These are phyloP conservation scores for Tinamus guttatus DNA, from an alignment of 2,113 vertebrate genomes.

Conservation along the genomic window DNA sequence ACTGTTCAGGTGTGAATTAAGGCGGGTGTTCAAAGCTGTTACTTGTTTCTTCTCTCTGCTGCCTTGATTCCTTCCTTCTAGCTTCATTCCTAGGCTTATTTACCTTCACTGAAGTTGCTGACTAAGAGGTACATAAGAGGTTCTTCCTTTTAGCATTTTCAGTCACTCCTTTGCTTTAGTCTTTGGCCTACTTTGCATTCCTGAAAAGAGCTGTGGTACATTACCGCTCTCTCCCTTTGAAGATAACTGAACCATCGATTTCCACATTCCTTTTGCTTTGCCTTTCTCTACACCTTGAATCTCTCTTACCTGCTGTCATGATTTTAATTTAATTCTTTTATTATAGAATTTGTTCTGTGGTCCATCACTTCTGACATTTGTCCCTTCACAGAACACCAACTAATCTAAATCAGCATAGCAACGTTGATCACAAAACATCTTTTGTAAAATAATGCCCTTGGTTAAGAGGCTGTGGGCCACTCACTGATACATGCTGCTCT, in stretches of 20 bases:
- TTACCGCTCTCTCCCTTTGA: neutral
- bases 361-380: neutral
- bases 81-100: neutral
- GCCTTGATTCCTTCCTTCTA: neutral
- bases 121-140: rapidly evolving
- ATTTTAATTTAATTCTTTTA: constrained; percentile 26
- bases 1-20: neutral
- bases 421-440: neutral
- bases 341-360: neutral
- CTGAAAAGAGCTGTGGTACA: neutral
- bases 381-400: neutral
- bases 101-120: neutral
- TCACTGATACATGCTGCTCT: neutral
- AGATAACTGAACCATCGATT: neutral
- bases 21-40: neutral
- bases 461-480: neutral
- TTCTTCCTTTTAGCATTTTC: neutral
- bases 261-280: neutral
- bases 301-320: neutral
- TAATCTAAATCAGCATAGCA: neutral
- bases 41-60: neutral
- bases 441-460: neutral
- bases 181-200: neutral
- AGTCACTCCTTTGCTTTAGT: neutral
- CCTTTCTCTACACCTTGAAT: neutral